A percentile compares a stretch with the other conserved stretches of the same genome.
phyloP scores from a whole-genome alignment of 1,140 invertebrate species.

The Drosophila triauraria region DNA sequence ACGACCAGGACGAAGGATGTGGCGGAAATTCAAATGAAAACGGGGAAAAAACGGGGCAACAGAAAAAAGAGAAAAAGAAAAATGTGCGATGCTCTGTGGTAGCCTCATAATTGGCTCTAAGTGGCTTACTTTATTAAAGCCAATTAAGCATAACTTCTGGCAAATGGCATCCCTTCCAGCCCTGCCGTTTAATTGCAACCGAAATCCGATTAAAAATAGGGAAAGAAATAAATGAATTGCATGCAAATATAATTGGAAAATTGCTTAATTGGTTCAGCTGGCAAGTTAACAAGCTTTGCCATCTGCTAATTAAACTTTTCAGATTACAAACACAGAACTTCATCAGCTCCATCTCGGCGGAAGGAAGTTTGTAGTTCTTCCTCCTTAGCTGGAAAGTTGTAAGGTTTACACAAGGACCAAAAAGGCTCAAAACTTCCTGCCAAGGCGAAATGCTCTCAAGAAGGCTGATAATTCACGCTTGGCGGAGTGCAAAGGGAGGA shows the following conservation, averaged over 20 bases:
- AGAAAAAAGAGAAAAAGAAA: background rate
- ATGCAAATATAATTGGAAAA: slow-evolving; percentile 37
- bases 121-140: slow-evolving; percentile 45
- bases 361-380: slow-evolving; percentile 30
- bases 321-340: slow-evolving; percentile 37
- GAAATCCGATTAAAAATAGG: slow-evolving; percentile 27
- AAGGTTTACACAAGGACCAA: slow-evolving; percentile 24
- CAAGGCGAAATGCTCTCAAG: slow-evolving; percentile 23
- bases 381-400: slow-evolving; percentile 6
- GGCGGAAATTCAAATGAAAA: slow-evolving; percentile 26
- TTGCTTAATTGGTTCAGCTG: slow-evolving; percentile 26
- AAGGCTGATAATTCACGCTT: slow-evolving; percentile 26
- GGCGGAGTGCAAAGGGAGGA: slow-evolving; percentile 15
- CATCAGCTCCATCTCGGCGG: slow-evolving; percentile 5
- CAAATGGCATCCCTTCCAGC: slow-evolving; percentile 12
- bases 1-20: slow-evolving; percentile 17
- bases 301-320: slow-evolving; percentile 50
- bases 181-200: slow-evolving; percentile 34
- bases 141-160: slow-evolving; percentile 27
- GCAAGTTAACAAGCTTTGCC: slow-evolving; percentile 31
- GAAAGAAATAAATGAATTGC: slow-evolving; percentile 17
- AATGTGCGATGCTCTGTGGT: slow-evolving; percentile 1
- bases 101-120: slow-evolving; percentile 37
- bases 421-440: slow-evolving; percentile 16
- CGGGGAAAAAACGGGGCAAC: background rate